Base-by-base conservation (phyloP, 2,113 vertebrate genomes). In the Sorex araneus region DNA sequence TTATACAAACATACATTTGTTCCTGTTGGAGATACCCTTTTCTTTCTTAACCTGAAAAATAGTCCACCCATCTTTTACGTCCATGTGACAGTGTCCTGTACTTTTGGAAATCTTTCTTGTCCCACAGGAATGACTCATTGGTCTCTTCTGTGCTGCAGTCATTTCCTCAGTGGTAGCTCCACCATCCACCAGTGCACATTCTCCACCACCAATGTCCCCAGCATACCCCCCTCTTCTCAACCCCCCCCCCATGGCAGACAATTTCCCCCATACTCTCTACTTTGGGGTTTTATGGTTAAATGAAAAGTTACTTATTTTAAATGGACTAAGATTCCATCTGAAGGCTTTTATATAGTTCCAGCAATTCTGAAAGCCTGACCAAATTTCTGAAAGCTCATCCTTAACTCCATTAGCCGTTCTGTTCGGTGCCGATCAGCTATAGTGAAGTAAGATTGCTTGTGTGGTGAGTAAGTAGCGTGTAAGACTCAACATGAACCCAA, bases 321-420 rank as follows among this genome's bases (percentile, higher is more conserved):
- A 27, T 63, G 6, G 67, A 43, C 27, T 73, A 32, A 64, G 84
- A 95, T 84, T 79, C 67, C 27, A n/a, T 75, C 85, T 71, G 60
- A 91, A 92, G 23, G 11, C 50, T 67, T 71, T 71, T 67, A 63
- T 67, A 63, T 63, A 36, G 30, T 73, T 87, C 18, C 70, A 34
- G 66, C 8, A 74, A 27, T 92, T 88, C 80, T 85, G 47, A 94
- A 89, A 92, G 69, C 6, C 23, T 81, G 21, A 80, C 54, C 75
- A 19, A 40, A 27, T 70, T 82, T 85, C 84, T 81, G 57, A 76
- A 57, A 92, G 57, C 76, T 83, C 71, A 54, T 69, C 60, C 43
- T 77, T 90, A 78, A 87, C 34, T 79, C 23, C 63, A 16, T 32
- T 40, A 79, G n/a, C 70, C 23, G 85, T 92, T 66, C n/a, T 86